Evolutionary conservation across 1,140 invertebrate species (phyloP).

Genomic region (Drosophila murphyi): DNA sequence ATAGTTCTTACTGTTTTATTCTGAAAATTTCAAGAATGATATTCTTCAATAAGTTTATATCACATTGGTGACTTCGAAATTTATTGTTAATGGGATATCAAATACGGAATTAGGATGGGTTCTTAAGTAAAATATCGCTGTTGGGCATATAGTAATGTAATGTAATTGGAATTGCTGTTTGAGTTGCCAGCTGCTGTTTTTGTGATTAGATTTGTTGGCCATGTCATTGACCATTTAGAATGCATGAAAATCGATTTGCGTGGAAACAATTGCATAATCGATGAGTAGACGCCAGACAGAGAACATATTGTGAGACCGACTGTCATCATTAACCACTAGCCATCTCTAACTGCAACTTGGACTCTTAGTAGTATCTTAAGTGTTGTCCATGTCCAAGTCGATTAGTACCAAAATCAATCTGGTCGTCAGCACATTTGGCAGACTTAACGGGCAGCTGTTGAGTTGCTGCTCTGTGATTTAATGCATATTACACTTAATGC

Average conservation of each 20-base stretch:
- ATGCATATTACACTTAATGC: slow-evolving; percentile 78
- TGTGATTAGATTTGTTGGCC: neutral
- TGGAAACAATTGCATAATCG: slow-evolving; percentile 65
- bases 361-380: slow-evolving; percentile 1
- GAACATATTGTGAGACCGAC: neutral
- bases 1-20: too few relatives aligned
- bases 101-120: too few relatives aligned
- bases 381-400: slow-evolving; percentile 48
- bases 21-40: too few relatives aligned
- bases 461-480: slow-evolving; percentile 61
- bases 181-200: slow-evolving; percentile 27
- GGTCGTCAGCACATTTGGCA: slow-evolving; percentile 42
- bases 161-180: slow-evolving; percentile 16
- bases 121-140: too few relatives aligned
- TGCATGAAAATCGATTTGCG: slow-evolving; percentile 69
- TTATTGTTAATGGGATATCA: too few relatives aligned
- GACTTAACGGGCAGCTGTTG: slow-evolving; percentile 16
- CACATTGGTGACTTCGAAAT: too few relatives aligned
- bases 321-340: slow-evolving; percentile 21
- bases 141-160: neutral
- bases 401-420: slow-evolving; percentile 54
- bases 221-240: slow-evolving; percentile 41
- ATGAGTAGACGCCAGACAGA: slow-evolving; percentile 30
- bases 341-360: neutral
- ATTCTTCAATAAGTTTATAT: too few relatives aligned